A percentile compares a stretch with the other conserved stretches of the same genome.
phyloP scores from a whole-genome alignment of 1,140 invertebrate species.

The Semibalanus balanoides region DNA sequence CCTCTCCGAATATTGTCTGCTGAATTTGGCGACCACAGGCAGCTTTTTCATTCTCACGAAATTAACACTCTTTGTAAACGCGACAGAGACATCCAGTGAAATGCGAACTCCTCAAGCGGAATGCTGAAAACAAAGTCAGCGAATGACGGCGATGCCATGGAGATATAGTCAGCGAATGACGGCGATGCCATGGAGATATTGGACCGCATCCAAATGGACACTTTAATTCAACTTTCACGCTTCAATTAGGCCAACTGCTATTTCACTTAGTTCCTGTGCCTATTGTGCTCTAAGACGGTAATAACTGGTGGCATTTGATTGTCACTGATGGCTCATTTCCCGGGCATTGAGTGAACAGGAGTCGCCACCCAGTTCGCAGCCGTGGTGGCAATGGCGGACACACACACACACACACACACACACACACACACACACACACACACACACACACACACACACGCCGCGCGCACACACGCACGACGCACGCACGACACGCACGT shows the following conservation, averaged over 20 bases:
- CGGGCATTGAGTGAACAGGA: neutral
- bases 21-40: no score
- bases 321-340: neutral
- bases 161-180: neutral
- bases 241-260: neutral
- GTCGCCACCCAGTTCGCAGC: neutral
- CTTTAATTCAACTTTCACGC: neutral
- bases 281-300: neutral
- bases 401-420: no score
- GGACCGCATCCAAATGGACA: neutral
- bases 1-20: no score
- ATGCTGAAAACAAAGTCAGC: neutral
- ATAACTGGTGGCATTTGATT: neutral
- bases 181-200: neutral
- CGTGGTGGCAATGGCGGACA: no score
- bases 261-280: neutral
- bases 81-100: neutral
- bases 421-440: no score
- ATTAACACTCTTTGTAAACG: neutral
- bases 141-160: neutral
- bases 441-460: no score
- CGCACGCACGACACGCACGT: no score
- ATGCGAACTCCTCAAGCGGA: neutral
- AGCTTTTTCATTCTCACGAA: no score
- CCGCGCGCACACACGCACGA: no score